Evolutionary conservation across 2,113 vertebrate genomes (phyloP).

Genomic region (Glareola pratincola): DNA sequence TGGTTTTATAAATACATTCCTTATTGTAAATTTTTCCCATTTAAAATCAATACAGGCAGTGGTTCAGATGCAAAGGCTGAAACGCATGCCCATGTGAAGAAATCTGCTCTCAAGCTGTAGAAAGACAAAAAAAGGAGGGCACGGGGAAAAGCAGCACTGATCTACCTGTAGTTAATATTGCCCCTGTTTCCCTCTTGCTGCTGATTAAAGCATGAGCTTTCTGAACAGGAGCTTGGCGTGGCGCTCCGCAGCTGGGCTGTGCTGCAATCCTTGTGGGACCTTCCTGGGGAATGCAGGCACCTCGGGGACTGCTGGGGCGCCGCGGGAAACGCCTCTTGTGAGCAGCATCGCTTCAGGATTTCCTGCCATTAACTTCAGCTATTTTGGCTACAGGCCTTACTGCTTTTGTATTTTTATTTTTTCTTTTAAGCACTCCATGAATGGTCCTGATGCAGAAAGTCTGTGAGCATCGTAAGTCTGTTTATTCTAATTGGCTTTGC

Average conservation of each 20-base stretch:
- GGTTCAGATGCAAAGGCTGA: neutral
- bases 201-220: neutral
- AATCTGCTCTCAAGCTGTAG: neutral
- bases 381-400: neutral
- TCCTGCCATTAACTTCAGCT: neutral
- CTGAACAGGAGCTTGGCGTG: neutral
- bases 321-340: neutral
- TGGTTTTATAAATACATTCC: constrained; percentile 36
- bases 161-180: neutral
- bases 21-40: neutral
- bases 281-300: neutral
- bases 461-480: constrained; percentile 13
- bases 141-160: fast-evolving
- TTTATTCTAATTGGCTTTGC: constrained; percentile 57
- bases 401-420: neutral
- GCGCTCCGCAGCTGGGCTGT: neutral
- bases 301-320: fast-evolving
- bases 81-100: neutral
- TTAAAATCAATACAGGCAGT: neutral
- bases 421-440: neutral
- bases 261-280: neutral
- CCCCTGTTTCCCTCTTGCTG: neutral
- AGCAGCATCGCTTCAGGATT: neutral
- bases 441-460: neutral
- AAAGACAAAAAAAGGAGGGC: neutral